Base-by-base conservation (phyloP, 2,797 vertebrate species). In the Onychomys leucogaster region DNA sequence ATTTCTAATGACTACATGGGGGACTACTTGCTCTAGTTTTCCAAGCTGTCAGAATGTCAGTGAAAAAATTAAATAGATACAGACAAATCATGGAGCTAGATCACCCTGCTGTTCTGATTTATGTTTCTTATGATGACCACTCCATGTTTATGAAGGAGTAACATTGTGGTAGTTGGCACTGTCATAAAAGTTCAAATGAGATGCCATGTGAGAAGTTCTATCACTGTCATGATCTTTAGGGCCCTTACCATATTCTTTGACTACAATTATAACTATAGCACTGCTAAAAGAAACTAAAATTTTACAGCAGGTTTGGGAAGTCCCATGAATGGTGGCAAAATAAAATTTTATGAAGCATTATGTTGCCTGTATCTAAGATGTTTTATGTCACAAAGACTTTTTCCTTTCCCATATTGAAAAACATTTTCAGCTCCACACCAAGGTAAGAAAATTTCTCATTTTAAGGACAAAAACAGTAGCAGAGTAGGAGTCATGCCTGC, bases 381-480 rank as follows among this genome's bases (percentile, higher is more conserved):
- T 89, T 91, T 80, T 84, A 85, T 90, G 52, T 27, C 43, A 34
- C 89, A 73, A 87, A 65, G 6, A 87, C 43, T 86, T 77, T 77
- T 71, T 83, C 32, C 6, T 59, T 89, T 85, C 23, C 55, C 91
- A 59, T 57, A 12, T 41, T 63, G 75, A 11, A 96, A 96, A 69
- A 65, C 12, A 63, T 52, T 94, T 95, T 92, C 82, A 49, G 17
- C 84, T 81, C 13, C 46, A 5, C 69, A 83, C 41, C 32, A 82
- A 43, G 16, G 13, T 49, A 93, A 83, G 27, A 8, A 52, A 41
- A 2, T 2, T 9, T 17, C 94, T 52, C 27, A 63, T 46, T 88
- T 94, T 52, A 95, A 8, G 5, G 23, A 61, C 2, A 69, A 46
- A 84, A 67, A 55, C 69, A 94, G 32, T 7, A 81, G n/a, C 11